Evolutionary conservation across 2,888 invertebrate genomes (phyloP).

Genomic region (Cyaniris semiargus): DNA sequence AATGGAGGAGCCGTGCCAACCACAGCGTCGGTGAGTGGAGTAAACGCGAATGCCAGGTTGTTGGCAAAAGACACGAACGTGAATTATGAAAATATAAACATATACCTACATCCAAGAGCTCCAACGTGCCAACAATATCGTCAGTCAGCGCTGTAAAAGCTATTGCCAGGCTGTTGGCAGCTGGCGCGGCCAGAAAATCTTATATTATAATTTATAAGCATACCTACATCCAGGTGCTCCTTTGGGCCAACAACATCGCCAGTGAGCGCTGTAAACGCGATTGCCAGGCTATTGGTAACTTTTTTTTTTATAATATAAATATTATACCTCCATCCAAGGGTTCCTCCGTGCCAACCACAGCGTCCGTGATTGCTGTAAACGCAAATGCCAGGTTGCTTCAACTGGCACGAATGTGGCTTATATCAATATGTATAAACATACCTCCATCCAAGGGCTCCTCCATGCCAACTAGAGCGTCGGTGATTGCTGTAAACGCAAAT

Average conservation of each 20-base stretch:
- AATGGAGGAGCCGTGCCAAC: slow-evolving; percentile 85
- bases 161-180: slow-evolving; percentile 84
- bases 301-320: too few species aligned
- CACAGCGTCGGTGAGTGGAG: slow-evolving; percentile 77
- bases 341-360: slow-evolving; percentile 84
- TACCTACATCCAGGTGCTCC: slow-evolving; percentile 78
- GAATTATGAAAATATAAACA: slow-evolving; percentile 78
- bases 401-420: too few species aligned
- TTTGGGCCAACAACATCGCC: slow-evolving; percentile 86
- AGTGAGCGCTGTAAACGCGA: slow-evolving; percentile 59
- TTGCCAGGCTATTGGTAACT: slow-evolving; percentile 94
- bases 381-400: slow-evolving; percentile 92
- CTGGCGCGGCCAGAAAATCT: slow-evolving; percentile 86
- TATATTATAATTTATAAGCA: slow-evolving; percentile 53
- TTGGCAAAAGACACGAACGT: slow-evolving; percentile 91
- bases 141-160: slow-evolving; percentile 90
- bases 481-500: slow-evolving; percentile 90
- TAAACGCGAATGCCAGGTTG: slow-evolving; percentile 85
- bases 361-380: slow-evolving; percentile 88
- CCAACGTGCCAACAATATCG: slow-evolving; percentile 84
- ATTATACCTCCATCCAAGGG: too few species aligned
- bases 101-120: slow-evolving; percentile 77
- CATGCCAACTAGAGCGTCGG: slow-evolving; percentile 84
- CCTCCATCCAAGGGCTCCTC: slow-evolving; percentile 80
- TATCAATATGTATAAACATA: slow-evolving; percentile 77